These are phyloP conservation scores for Byasa hedistus DNA, from an alignment of 2,888 invertebrate species.

Conservation along the genomic window DNA sequence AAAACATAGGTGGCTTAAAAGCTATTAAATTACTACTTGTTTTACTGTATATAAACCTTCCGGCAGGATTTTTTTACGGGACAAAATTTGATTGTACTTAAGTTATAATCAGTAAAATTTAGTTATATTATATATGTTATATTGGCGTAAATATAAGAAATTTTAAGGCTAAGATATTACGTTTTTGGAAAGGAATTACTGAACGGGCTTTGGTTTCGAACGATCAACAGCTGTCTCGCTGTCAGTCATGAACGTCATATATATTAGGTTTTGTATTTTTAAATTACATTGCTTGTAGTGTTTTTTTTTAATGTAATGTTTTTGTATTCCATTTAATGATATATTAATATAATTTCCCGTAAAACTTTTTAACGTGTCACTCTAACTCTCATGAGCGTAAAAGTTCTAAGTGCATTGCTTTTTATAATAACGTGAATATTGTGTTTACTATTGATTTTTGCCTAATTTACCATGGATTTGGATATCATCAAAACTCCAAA, in stretches of 20 bases:
- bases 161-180: too few species aligned
- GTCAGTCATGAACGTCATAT: constrained; percentile 27
- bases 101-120: too few species aligned
- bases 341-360: not conserved
- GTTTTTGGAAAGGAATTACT: too few species aligned
- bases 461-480: constrained; percentile 64
- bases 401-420: constrained; percentile 27
- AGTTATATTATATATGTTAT: too few species aligned
- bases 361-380: not conserved
- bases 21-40: too few species aligned
- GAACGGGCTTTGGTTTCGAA: too few species aligned
- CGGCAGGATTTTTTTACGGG: too few species aligned
- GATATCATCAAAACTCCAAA: constrained; percentile 72
- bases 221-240: constrained; percentile 1
- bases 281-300: constrained; percentile 7
- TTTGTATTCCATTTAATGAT: not conserved
- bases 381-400: constrained; percentile 5
- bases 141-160: too few species aligned
- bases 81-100: too few species aligned
- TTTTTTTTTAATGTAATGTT: constrained; percentile 9
- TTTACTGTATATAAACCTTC: too few species aligned
- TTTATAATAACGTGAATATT: constrained; percentile 45
- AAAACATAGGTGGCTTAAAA: too few species aligned
- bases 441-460: constrained; percentile 60
- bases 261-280: constrained; percentile 25